Base-by-base conservation (phyloP, 2,113 vertebrate species). In the Dinomys branickii region DNA sequence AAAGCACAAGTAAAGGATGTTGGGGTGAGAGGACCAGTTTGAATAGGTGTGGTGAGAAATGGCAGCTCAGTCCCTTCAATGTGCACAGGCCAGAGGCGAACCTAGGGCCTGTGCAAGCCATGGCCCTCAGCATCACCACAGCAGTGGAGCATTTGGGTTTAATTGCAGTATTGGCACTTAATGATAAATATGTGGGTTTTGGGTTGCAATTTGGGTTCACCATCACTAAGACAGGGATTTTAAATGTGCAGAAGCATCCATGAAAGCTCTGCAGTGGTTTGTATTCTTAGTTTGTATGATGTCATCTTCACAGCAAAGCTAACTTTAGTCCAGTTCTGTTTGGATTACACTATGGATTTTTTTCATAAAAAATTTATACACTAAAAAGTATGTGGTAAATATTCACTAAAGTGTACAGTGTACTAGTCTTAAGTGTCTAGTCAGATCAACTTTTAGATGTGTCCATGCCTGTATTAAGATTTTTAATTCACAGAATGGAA, bases 301-400 rank as follows among this genome's bases (percentile, higher is more conserved):
- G 7, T 44, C 9, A 4, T 69, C 71, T 75, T 73, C 30, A 61
- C 94, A 97, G n/a, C 28, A 83, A 84, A 73, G 59, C 61, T 89
- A 88, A 78, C 84, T 81, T 88, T 35, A 78, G 78, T 50, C 14
- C 24, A 78, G 4, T 91, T 94, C 52, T 78, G 63, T 85, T 94
- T 88, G 35, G 78, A 80, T 87, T 95, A 28, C 30, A 86, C 88
- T 44, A 92, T 52, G 91, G 7, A 58, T 52, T 80, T 88, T 85
- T 92, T 94, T 52, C 75, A 80, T 85, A 58, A 92, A 54, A 67
- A 81, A 84, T 67, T 67, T 91, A 85, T 67, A 47, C 47, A n/a
- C 58, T 77, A 30, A 89, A 84, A 73, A 84, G 38, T 44, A 71
- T 88, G 61, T 28, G 61, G 5, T 75, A 94, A 67, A 88, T 33